Percentiles rank a stretch among this genome's conserved stretches.
These are phyloP conservation scores for Trichonephila inaurata DNA, from an alignment of 1,140 invertebrate genomes.

Conservation along the genomic window DNA sequence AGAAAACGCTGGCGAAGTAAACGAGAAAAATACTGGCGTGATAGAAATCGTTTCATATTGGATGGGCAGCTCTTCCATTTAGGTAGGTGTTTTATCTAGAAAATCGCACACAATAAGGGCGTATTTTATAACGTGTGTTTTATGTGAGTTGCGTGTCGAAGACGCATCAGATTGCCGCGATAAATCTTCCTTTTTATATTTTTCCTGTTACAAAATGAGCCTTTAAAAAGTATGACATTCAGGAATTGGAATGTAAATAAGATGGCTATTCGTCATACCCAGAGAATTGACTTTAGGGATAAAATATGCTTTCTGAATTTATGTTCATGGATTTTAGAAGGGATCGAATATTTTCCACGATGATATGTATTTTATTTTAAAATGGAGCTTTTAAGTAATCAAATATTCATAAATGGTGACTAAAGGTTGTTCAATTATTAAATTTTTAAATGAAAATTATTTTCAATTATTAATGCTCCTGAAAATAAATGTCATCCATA, in stretches of 20 bases:
- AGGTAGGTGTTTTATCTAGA: background rate
- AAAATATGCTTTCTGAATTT: too few species aligned
- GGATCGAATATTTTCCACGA: too few species aligned
- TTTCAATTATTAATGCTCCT: too few species aligned
- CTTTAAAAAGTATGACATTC: background rate
- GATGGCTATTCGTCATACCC: background rate
- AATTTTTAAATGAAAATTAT: too few species aligned
- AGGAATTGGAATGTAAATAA: background rate
- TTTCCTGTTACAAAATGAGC: background rate
- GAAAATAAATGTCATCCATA: too few species aligned
- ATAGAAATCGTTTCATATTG: slow-evolving; percentile 40
- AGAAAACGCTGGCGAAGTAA: slow-evolving; percentile 34
- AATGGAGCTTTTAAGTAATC: too few species aligned
- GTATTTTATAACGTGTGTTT: slow-evolving; percentile 50
- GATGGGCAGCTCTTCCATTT: background rate
- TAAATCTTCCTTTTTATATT: slow-evolving; percentile 14
- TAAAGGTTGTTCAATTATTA: too few species aligned
- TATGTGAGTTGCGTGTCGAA: slow-evolving; percentile 51
- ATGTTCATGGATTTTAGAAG: too few species aligned
- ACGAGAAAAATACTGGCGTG: slow-evolving; percentile 28
- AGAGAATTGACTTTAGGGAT: background rate
- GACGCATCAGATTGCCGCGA: background rate
- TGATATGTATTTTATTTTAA: too few species aligned
- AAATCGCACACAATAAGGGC: slow-evolving; percentile 34
- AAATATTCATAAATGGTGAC: too few species aligned